phyloP scores from a whole-genome alignment of 2,888 invertebrate species.

The Shargacucullia verbasci region DNA sequence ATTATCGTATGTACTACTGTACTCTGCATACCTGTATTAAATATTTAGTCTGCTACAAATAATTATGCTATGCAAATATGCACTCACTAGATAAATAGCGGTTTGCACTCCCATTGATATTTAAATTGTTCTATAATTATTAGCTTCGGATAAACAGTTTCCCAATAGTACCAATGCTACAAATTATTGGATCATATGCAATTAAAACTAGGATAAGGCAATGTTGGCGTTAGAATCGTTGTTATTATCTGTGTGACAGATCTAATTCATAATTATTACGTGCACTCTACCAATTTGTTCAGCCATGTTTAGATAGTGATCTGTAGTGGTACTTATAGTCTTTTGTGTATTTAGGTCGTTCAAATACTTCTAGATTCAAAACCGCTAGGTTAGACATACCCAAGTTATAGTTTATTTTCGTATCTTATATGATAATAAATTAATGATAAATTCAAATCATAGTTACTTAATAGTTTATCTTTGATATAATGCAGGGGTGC shows the following conservation, averaged over 20 bases:
- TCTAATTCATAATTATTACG: slow-evolving; percentile 47
- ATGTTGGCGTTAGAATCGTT: slow-evolving; percentile 19
- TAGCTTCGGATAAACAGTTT: slow-evolving; percentile 33
- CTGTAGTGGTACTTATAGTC: not conserved
- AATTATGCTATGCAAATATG: slow-evolving; percentile 35
- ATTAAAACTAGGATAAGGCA: slow-evolving; percentile 39
- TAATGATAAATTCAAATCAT: no score
- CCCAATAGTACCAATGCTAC: slow-evolving; percentile 40
- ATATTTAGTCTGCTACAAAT: slow-evolving; percentile 11
- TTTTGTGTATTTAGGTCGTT: not conserved
- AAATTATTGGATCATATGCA: slow-evolving; percentile 38
- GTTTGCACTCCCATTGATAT: slow-evolving; percentile 40
- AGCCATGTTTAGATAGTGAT: slow-evolving; percentile 22
- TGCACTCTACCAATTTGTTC: slow-evolving; percentile 26
- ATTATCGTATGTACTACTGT: no score
- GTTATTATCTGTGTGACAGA: slow-evolving; percentile 46
- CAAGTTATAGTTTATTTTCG: no score
- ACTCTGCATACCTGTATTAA: no score
- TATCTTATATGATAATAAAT: no score
- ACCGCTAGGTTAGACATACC: no score
- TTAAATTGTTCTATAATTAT: slow-evolving; percentile 45
- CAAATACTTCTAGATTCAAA: not conserved
- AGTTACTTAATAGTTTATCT: no score
- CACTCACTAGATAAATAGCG: slow-evolving; percentile 33
- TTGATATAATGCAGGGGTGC: no score